phyloP scores from a whole-genome alignment of 2,888 invertebrate species.

The Drosophila stalkeri region DNA sequence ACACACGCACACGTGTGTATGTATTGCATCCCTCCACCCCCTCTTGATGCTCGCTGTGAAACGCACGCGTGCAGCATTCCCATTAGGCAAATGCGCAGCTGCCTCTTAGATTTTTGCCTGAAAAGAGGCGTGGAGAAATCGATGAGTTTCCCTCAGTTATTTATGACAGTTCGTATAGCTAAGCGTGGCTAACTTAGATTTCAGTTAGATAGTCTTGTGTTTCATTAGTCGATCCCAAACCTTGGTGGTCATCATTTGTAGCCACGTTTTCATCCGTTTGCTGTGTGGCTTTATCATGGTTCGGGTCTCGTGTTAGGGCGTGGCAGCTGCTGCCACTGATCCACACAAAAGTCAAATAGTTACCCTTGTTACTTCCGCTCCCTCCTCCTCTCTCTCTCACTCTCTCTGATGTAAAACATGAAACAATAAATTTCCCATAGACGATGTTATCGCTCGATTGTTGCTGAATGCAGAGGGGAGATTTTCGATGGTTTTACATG shows the following conservation, averaged over 20 bases:
- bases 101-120: slow-evolving; percentile 34
- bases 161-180: slow-evolving; percentile 49
- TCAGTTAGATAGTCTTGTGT: slow-evolving; percentile 64
- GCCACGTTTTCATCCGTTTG: slow-evolving; percentile 42
- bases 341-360: slow-evolving; percentile 57
- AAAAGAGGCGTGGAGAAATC: slow-evolving; percentile 68
- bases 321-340: slow-evolving; percentile 15
- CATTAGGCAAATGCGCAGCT: slow-evolving; percentile 68
- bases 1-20: slow-evolving; percentile 40
- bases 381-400: slow-evolving; percentile 19
- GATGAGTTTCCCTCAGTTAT: slow-evolving; percentile 57
- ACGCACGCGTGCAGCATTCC: slow-evolving; percentile 56
- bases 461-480: neutral
- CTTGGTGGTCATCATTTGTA: slow-evolving; percentile 68
- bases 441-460: slow-evolving; percentile 47
- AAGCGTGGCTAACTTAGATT: slow-evolving; percentile 61
- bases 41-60: slow-evolving; percentile 9
- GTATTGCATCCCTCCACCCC: slow-evolving; percentile 17
- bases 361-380: slow-evolving; percentile 63
- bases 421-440: slow-evolving; percentile 61
- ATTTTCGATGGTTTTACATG: slow-evolving; percentile 16
- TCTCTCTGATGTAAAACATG: slow-evolving; percentile 50
- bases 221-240: slow-evolving; percentile 36
- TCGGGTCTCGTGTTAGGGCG: slow-evolving; percentile 23
- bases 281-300: slow-evolving; percentile 21